phyloP scores from a whole-genome alignment of 2,888 invertebrate species.

The Alentia gelatinosa region DNA sequence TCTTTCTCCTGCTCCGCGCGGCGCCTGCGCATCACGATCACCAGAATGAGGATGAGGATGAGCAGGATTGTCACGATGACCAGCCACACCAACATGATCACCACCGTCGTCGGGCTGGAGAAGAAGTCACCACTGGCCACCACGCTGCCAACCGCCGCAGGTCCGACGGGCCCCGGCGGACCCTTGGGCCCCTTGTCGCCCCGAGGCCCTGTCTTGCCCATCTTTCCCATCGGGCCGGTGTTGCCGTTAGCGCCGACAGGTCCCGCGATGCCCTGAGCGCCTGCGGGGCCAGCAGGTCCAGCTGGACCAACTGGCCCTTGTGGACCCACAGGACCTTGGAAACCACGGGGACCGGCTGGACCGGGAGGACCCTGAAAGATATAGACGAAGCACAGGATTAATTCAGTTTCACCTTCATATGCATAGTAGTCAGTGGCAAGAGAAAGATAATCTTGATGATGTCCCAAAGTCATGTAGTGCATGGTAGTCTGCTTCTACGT shows the following conservation, averaged over 20 bases:
- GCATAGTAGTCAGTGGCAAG: no score
- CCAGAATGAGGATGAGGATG: slow-evolving; percentile 33
- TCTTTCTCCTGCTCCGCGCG: neutral
- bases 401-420: no score
- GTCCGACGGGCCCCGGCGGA: neutral
- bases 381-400: no score
- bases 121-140: neutral
- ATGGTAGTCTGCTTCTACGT: neutral
- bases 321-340: neutral
- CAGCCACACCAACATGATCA: slow-evolving; percentile 7
- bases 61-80: slow-evolving; percentile 1
- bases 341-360: neutral
- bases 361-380: slow-evolving; percentile 16
- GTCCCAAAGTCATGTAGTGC: neutral
- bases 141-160: neutral
- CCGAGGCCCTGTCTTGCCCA: neutral
- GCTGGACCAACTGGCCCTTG: neutral
- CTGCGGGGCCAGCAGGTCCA: neutral
- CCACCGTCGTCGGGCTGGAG: neutral
- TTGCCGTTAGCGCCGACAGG: neutral
- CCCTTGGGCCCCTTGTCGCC: neutral
- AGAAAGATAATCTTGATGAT: no score
- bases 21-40: slow-evolving; percentile 13
- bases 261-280: neutral
- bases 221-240: neutral